Percentiles rank a stretch among this genome's conserved stretches.
Evolutionary conservation across 1,140 invertebrate genomes (phyloP).

Genomic region (Drosophila pruinosa): DNA sequence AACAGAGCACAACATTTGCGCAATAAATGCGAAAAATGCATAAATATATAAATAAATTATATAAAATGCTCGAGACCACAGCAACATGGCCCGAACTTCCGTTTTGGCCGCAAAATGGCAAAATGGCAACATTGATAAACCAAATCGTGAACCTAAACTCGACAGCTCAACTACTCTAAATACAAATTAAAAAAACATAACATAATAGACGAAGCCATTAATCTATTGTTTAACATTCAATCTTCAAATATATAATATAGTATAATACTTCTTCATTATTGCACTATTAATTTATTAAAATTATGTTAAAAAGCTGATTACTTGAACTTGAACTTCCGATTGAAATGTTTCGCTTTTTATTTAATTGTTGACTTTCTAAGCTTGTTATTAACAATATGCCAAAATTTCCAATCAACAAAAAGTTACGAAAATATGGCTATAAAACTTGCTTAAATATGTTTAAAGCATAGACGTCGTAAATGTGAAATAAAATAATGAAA

Average conservation of each 20-base stretch:
- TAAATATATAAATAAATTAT: constrained; percentile 65
- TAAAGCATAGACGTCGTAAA: too few species aligned
- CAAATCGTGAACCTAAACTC: background rate
- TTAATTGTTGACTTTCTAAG: too few species aligned
- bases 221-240: background rate
- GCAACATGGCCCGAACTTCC: constrained; percentile 55
- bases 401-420: too few species aligned
- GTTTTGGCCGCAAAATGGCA: constrained; percentile 44
- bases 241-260: background rate
- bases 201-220: too few species aligned
- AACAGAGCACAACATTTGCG: constrained; percentile 22
- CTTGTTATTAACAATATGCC: too few species aligned
- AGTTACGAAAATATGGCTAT: background rate
- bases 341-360: too few species aligned
- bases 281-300: too few species aligned
- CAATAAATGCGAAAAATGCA: constrained; percentile 57
- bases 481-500: too few species aligned
- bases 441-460: background rate
- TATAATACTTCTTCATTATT: too few species aligned
- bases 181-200: background rate
- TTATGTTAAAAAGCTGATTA: too few species aligned
- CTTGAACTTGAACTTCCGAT: too few species aligned
- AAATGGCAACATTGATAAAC: constrained; percentile 5
- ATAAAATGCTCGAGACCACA: constrained; percentile 31
- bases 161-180: background rate